These are phyloP conservation scores for Xiphophorus birchmanni DNA, from an alignment of 2,797 vertebrate genomes.

Conservation along the genomic window DNA sequence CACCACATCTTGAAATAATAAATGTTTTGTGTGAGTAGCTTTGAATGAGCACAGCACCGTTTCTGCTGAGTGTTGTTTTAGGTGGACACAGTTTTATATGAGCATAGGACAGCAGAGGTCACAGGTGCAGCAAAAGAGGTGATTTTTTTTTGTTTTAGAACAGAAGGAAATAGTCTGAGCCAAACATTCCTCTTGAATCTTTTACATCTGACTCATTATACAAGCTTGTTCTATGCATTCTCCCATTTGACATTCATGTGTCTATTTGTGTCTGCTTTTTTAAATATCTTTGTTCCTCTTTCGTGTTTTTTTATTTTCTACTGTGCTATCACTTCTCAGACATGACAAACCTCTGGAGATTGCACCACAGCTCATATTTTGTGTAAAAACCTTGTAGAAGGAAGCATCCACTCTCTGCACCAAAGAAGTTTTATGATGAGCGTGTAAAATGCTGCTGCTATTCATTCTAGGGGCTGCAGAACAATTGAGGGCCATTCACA, in stretches of 20 bases:
- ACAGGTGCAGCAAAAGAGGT: not conserved
- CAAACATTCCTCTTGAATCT: not conserved
- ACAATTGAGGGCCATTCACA: not conserved
- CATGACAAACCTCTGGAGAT: constrained; percentile 39
- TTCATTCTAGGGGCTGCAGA: not conserved
- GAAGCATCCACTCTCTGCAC: not conserved
- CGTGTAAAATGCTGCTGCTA: not conserved
- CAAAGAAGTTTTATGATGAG: constrained; percentile 5
- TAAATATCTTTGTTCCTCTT: constrained; percentile 3
- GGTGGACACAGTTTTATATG: constrained; percentile 11
- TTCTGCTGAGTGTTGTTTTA: not conserved
- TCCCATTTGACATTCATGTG: constrained; percentile 7
- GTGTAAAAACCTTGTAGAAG: not conserved
- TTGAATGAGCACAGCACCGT: constrained; percentile 14
- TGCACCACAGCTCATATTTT: constrained; percentile 25
- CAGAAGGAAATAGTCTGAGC: not conserved
- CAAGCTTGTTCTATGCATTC: constrained; percentile 10
- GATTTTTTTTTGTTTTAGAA: not conserved
- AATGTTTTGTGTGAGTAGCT: constrained; percentile 34
- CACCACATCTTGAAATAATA: constrained; percentile 11
- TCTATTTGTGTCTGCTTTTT: constrained; percentile 8
- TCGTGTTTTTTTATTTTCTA: constrained; percentile 21
- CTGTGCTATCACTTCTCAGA: constrained; percentile 18
- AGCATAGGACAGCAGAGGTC: not conserved
- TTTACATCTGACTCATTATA: not conserved